Conservation (phyloP, 2,797 vertebrate genomes). For the Rhinoraja longicauda region DNA sequence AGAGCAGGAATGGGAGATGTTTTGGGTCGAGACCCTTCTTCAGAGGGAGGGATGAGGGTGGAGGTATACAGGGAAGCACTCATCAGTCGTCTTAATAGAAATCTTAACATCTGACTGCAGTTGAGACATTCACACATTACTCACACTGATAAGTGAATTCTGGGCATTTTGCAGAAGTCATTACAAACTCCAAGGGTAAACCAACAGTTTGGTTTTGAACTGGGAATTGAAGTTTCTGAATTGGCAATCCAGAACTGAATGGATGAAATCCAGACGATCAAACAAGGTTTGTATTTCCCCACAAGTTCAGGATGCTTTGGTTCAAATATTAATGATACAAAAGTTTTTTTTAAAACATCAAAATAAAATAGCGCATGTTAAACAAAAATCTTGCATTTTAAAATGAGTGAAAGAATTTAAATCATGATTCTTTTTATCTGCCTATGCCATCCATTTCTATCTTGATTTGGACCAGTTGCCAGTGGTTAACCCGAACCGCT, state of each 20-base stretch:
- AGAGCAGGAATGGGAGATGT: too few relatives aligned
- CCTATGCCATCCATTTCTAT: neutral
- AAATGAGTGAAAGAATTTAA: neutral
- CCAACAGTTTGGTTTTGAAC: neutral
- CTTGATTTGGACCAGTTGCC: neutral
- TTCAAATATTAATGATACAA: neutral
- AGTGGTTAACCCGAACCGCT: neutral
- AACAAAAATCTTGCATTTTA: too few relatives aligned
- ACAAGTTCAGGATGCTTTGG: neutral
- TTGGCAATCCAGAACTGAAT: neutral
- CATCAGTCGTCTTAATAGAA: neutral
- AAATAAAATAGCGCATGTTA: neutral
- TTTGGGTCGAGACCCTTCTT: too few relatives aligned
- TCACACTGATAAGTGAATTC: neutral
- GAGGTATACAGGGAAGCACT: neutral
- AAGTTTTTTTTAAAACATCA: neutral
- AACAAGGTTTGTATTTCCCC: neutral
- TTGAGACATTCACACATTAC: neutral
- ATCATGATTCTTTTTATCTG: neutral
- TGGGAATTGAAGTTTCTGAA: neutral
- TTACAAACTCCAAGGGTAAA: neutral
- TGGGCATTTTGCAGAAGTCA: neutral
- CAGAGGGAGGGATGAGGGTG: too few relatives aligned
- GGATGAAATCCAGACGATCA: neutral
- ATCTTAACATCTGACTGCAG: neutral